phyloP scores from a whole-genome alignment of 2,113 vertebrate genomes.

The Ardeotis arabs region DNA sequence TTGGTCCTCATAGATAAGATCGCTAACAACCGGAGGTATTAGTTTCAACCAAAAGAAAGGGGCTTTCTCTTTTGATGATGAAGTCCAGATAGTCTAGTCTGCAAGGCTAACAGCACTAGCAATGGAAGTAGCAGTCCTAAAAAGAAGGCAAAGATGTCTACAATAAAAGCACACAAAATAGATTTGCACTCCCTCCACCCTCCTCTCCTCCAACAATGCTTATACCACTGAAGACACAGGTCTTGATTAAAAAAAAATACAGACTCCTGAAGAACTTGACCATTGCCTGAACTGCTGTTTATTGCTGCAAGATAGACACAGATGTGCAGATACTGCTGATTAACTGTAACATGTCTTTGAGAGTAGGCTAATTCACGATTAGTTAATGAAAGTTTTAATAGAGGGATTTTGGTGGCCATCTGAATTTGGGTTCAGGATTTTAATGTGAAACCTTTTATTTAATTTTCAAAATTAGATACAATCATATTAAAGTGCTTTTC shows the following conservation, averaged over 20 bases:
- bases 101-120: background rate
- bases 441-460: background rate
- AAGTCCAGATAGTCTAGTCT: background rate
- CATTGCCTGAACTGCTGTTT: background rate
- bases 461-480: background rate
- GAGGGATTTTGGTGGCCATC: background rate
- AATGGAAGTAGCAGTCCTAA: background rate
- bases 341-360: background rate
- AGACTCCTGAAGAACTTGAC: background rate
- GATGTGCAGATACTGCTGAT: background rate
- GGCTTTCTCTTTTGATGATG: background rate
- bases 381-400: background rate
- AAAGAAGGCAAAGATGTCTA: background rate
- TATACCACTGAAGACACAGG: background rate
- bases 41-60: background rate
- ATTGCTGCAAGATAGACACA: background rate
- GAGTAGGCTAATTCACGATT: background rate
- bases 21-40: background rate
- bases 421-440: background rate
- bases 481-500: background rate
- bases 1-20: background rate
- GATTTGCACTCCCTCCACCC: background rate
- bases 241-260: background rate
- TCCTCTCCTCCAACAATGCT: fast-evolving
- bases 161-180: background rate